Conservation (phyloP, 2,113 vertebrate species). For the Arothron firmamentum region DNA sequence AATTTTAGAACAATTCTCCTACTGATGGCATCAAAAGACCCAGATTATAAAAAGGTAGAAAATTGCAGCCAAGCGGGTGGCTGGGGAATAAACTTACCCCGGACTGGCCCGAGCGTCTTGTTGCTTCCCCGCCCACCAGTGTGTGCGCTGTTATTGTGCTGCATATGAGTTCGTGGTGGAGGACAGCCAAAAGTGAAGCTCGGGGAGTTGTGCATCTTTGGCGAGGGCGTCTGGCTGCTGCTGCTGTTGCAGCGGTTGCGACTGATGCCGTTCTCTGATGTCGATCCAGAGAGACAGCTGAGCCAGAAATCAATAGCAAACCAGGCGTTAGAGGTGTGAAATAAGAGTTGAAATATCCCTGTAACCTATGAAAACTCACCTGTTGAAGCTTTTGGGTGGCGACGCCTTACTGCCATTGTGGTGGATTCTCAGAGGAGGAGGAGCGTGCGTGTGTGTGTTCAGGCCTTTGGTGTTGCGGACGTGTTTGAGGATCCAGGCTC, state of each 20-base stretch:
- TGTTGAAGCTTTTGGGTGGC: slow-evolving; percentile 75
- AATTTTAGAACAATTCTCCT: too few species aligned
- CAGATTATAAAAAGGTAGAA: too few species aligned
- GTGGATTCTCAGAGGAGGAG: slow-evolving; percentile 26
- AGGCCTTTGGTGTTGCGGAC: slow-evolving; percentile 83
- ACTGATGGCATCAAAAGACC: too few species aligned
- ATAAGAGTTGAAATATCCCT: background rate
- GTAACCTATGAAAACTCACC: slow-evolving; percentile 40
- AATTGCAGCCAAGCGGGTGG: slow-evolving; percentile 8
- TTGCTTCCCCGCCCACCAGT: slow-evolving; percentile 44
- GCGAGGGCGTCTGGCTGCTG: slow-evolving; percentile 81
- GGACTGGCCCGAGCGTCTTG: slow-evolving; percentile 73
- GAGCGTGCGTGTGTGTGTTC: slow-evolving; percentile 46
- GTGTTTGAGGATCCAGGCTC: slow-evolving; percentile 89
- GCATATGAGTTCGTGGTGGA: slow-evolving; percentile 31
- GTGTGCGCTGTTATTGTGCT: slow-evolving; percentile 53
- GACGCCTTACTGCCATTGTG: slow-evolving; percentile 55
- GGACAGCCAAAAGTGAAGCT: slow-evolving; percentile 85
- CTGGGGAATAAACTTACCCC: slow-evolving; percentile 79
- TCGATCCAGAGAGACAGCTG: slow-evolving; percentile 78
- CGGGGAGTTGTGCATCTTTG: slow-evolving; percentile 81
- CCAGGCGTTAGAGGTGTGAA: background rate
- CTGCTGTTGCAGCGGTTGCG: slow-evolving; percentile 76
- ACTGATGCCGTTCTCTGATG: slow-evolving; percentile 79
- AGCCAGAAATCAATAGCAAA: background rate